Percentiles rank a stretch among this genome's conserved stretches.
These are phyloP conservation scores for Euproctis similis DNA, from an alignment of 2,888 invertebrate species.

Conservation along the genomic window DNA sequence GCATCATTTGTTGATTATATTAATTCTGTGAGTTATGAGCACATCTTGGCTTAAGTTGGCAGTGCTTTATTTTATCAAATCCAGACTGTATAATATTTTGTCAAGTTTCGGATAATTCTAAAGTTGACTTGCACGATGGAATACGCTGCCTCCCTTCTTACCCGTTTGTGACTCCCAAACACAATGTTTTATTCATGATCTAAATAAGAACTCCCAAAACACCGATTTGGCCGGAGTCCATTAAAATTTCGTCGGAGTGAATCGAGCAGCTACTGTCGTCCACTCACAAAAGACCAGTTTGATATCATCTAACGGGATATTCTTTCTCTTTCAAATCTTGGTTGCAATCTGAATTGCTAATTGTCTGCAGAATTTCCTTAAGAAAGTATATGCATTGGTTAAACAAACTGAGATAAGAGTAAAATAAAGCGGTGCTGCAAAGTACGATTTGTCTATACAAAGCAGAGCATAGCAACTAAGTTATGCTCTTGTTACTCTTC, in stretches of 20 bases:
- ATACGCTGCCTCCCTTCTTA: conserved; percentile 11
- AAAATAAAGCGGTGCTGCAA: too few relatives aligned
- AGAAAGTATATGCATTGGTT: too few relatives aligned
- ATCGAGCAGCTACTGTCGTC: conserved; percentile 29
- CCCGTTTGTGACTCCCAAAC: conserved; percentile 12
- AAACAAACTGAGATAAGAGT: too few relatives aligned
- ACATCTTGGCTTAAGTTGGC: conserved; percentile 8
- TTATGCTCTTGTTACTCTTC: too few relatives aligned
- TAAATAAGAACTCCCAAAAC: conserved; percentile 52
- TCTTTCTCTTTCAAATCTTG: conserved; percentile 5
- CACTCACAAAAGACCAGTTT: conserved; percentile 7
- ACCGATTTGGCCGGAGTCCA: conserved; percentile 52
- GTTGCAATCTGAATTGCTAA: conserved; percentile 9
- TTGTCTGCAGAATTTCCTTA: too few relatives aligned
- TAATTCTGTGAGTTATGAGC: conserved; percentile 14
- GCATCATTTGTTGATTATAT: conserved; percentile 19
- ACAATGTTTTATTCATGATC: conserved; percentile 64
- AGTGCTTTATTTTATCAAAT: conserved; percentile 14
- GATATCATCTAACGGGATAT: background rate
- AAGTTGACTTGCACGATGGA: conserved; percentile 18
- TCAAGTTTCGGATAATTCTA: conserved; percentile 29
- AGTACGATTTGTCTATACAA: too few relatives aligned
- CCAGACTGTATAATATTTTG: conserved; percentile 26
- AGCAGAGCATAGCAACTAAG: too few relatives aligned
- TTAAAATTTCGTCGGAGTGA: conserved; percentile 46